Percentiles rank a stretch among this genome's conserved stretches.
phyloP scores from a whole-genome alignment of 2,113 vertebrate genomes.

The Mola mola region DNA sequence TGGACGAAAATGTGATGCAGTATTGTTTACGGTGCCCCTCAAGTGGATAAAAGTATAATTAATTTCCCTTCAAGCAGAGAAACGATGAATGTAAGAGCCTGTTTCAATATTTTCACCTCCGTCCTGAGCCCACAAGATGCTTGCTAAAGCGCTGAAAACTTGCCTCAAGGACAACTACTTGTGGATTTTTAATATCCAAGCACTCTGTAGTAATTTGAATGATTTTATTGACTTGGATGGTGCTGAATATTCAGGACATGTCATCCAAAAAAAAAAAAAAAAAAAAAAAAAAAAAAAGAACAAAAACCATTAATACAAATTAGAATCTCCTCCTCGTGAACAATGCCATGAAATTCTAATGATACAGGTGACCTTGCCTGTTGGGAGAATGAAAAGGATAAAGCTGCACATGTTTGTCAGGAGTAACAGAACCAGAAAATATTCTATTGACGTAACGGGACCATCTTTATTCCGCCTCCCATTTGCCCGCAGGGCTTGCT shows the following conservation, averaged over 20 bases:
- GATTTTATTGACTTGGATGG: slow-evolving; percentile 68
- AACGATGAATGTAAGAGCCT: no score
- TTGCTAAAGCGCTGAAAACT: slow-evolving; percentile 30
- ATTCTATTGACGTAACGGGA: slow-evolving; percentile 55
- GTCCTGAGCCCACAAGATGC: no score
- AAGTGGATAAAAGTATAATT: no score
- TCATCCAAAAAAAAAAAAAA: no score
- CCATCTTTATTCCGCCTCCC: slow-evolving; percentile 48
- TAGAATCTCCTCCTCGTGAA: slow-evolving; percentile 64
- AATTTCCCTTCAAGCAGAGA: no score
- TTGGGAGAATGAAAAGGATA: slow-evolving; percentile 53
- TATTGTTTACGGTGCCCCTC: no score
- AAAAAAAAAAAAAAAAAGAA: slow-evolving; percentile 51
- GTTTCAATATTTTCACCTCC: no score
- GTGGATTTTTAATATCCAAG: slow-evolving; percentile 40
- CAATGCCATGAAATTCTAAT: slow-evolving; percentile 78
- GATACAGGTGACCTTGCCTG: slow-evolving; percentile 74
- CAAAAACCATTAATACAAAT: slow-evolving; percentile 80
- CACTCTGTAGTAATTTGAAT: slow-evolving; percentile 59
- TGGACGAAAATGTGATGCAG: no score
- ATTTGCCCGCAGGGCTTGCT: slow-evolving; percentile 17
- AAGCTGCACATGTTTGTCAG: slow-evolving; percentile 56
- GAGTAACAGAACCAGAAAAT: slow-evolving; percentile 53
- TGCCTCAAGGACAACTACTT: slow-evolving; percentile 39
- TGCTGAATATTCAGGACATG: slow-evolving; percentile 75